Evolutionary conservation across 2,113 vertebrate genomes (phyloP).

Genomic region (Aptenodytes forsteri): DNA sequence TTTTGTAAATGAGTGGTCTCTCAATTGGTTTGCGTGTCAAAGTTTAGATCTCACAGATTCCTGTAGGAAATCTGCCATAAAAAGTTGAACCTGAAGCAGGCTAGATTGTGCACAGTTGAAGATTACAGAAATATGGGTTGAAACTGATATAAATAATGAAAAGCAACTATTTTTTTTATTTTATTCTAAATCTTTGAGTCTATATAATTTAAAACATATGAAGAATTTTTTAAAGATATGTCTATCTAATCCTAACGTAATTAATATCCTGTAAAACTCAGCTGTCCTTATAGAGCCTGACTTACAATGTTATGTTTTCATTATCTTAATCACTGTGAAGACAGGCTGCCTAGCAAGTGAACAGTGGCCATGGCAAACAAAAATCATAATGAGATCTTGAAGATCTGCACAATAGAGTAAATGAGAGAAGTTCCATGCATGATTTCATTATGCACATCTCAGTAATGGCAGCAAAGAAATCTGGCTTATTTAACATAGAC

Average conservation of each 20-base stretch:
- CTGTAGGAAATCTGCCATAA: not conserved
- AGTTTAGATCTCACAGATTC: not conserved
- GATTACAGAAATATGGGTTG: not conserved
- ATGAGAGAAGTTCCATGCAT: not conserved
- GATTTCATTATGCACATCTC: not conserved
- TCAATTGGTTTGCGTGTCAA: not conserved
- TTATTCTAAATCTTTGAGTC: not conserved
- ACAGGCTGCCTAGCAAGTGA: not conserved
- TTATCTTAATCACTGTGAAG: not conserved
- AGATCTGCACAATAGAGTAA: not conserved
- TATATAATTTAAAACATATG: not conserved
- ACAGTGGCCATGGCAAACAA: not conserved
- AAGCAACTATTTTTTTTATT: not conserved
- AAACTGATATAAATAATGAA: not conserved
- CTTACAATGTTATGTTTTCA: not conserved
- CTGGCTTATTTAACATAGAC: not conserved
- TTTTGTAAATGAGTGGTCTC: not conserved
- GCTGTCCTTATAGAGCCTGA: not conserved
- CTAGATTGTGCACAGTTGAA: not conserved
- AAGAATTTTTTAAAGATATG: not conserved
- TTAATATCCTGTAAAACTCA: not conserved
- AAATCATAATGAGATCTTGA: not conserved
- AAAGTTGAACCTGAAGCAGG: not conserved
- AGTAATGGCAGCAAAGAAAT: not conserved
- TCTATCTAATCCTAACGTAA: not conserved